Evolutionary conservation across 2,113 vertebrate species (phyloP).

Genomic region (Cololabis saira): DNA sequence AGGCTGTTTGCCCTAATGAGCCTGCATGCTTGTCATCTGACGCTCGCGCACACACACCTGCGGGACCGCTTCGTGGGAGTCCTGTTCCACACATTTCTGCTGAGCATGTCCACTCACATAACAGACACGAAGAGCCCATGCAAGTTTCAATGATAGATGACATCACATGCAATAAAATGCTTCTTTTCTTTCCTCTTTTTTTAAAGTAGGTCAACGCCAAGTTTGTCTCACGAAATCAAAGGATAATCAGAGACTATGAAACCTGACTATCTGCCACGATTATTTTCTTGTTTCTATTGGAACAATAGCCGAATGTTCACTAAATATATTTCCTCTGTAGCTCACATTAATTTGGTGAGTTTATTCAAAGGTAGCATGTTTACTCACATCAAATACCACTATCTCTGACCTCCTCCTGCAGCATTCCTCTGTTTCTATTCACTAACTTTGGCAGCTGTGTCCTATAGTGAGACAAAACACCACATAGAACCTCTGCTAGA

Average conservation of each 20-base stretch:
- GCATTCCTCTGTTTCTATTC: constrained; percentile 31
- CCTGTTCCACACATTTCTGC: constrained; percentile 54
- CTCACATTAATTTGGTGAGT: not conserved
- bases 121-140: constrained; percentile 9
- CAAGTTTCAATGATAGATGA: constrained; percentile 46
- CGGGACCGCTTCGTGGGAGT: constrained; percentile 41
- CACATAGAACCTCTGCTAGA: constrained; percentile 2
- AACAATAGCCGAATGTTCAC: not conserved
- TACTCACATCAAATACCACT: not conserved
- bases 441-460: constrained; percentile 28
- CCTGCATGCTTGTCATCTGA: constrained; percentile 69
- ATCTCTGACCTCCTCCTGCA: constrained; percentile 18
- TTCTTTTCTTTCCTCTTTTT: constrained; percentile 41
- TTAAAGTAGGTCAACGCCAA: constrained; percentile 20
- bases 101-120: constrained; percentile 64
- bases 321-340: not conserved
- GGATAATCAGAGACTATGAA: constrained; percentile 27
- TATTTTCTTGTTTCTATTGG: not conserved
- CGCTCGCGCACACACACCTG: constrained; percentile 67
- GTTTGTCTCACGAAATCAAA: constrained; percentile 30
- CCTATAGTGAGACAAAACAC: constrained; percentile 27
- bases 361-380: not conserved
- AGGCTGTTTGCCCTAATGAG: constrained; percentile 51
- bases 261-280: constrained; percentile 21
- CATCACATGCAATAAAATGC: constrained; percentile 57